Conservation (phyloP, 1,140 invertebrate species). For the Kradibia gibbosae region DNA sequence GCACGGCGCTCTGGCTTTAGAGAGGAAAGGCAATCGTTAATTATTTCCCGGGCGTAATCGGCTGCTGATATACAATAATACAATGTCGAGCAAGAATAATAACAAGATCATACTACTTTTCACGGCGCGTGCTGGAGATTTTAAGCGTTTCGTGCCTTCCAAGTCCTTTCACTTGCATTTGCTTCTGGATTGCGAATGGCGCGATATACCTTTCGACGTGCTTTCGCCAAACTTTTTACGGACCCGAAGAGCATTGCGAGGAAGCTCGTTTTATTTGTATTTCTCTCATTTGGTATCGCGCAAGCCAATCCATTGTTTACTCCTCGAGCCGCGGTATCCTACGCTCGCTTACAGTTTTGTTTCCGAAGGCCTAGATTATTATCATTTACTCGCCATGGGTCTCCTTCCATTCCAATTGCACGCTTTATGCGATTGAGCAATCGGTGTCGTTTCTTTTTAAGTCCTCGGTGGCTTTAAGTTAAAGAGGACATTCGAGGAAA, state of each 20-base stretch:
- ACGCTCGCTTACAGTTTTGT: background rate
- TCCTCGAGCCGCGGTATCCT: background rate
- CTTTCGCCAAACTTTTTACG: constrained; percentile 34
- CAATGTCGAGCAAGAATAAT: background rate
- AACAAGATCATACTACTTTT: background rate
- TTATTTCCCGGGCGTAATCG: background rate
- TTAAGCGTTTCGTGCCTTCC: background rate
- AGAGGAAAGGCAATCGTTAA: background rate
- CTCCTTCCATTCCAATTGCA: too few relatives aligned
- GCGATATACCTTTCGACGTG: background rate
- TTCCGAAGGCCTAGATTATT: too few relatives aligned
- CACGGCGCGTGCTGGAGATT: background rate
- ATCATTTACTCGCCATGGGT: too few relatives aligned
- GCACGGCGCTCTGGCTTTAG: background rate
- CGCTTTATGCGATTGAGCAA: too few relatives aligned
- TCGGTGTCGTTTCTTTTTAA: too few relatives aligned
- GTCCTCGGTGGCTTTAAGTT: too few relatives aligned
- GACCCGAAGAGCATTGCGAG: constrained; percentile 35
- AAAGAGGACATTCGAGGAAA: too few relatives aligned
- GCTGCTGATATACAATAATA: background rate
- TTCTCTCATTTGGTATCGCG: background rate
- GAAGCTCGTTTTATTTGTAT: background rate
- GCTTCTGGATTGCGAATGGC: background rate
- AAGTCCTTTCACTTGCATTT: constrained; percentile 30
- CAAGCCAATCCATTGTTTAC: constrained; percentile 4